Evolutionary conservation across 2,888 invertebrate genomes (phyloP), one percentile per base, ranked within the genome.

Genomic region (Antitype chi): DNA sequence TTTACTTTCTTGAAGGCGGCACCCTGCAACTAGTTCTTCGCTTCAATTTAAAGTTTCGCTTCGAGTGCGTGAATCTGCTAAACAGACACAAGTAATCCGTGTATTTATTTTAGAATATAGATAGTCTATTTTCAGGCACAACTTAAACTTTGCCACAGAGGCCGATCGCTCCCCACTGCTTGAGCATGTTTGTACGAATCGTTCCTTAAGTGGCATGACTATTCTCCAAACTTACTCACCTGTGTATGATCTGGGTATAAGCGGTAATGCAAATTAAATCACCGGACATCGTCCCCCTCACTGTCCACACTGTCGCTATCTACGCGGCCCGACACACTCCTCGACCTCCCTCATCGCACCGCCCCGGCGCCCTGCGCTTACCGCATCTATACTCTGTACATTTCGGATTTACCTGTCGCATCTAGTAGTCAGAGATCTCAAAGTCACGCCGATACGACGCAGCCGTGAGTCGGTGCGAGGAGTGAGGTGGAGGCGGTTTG

Each of bases 131-230:
- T 75, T 82, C 78, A 84, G 95, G 94, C 94, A 94, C 95, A 95
- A 95, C 93, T 95, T 95, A 94, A 95, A 94, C 93, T 85, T 87
- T 82, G 91, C 89, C 89, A 91, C 91, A 84, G 92, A 90, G 95
- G 93, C 96, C 96, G 96, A 94, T 96, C 96, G 96, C 95, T 96
- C 95, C 87, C 89, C 91, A 92, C 91, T 85, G 96, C 96, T 96
- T 96, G 88, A 93, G 96, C 96, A 96, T 96, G 96, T 94, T 94
- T 94, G 94, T 96, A 94, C 88, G 90, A 93, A 92, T 94, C 90
- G 92, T 94, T 94, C 90, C 92, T 92, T 93, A 94, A 94, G 90
- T 93, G 93, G 96, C 96, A 96, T 96, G 96, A 92, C 89, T 93
- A 93, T 92, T 94, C 91, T 94, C 91, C 90, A 91, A 94, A 94